A percentile compares a stretch with the other conserved stretches of the same genome.
Conservation (phyloP, 2,797 vertebrate species). For the Gouania willdenowi region DNA sequence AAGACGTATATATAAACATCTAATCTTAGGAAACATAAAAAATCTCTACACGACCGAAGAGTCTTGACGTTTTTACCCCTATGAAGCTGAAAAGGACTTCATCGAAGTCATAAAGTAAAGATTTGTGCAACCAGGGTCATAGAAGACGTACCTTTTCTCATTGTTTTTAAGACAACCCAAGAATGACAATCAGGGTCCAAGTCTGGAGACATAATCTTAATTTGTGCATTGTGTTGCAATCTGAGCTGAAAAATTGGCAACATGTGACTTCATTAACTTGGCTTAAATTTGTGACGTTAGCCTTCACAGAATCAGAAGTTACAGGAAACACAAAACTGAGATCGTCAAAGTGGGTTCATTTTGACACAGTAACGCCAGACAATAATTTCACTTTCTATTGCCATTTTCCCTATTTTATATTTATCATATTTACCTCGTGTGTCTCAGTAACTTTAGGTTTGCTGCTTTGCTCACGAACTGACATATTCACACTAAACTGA, state of each 20-base stretch:
- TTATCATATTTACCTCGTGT: neutral
- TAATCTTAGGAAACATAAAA: neutral
- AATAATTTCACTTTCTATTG: no score
- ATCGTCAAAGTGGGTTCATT: no score
- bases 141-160: conserved; percentile 8
- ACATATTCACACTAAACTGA: neutral
- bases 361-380: no score
- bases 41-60: neutral
- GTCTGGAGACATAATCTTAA: neutral
- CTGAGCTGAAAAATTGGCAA: conserved; percentile 1
- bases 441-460: neutral
- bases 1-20: no score
- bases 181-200: neutral
- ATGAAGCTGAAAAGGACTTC: conserved; percentile 58
- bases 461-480: conserved; percentile 6
- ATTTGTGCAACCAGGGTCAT: conserved; percentile 47
- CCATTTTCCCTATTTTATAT: no score
- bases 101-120: conserved; percentile 71
- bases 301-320: no score
- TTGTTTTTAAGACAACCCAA: conserved; percentile 5
- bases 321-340: no score
- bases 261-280: conserved; percentile 20
- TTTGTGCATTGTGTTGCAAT: conserved; percentile 8
- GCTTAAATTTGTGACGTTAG: conserved; percentile 11
- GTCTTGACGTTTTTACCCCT: conserved; percentile 1